These are phyloP conservation scores for Misgurnus mizolepis DNA, from an alignment of 2,113 vertebrate genomes.

Conservation along the genomic window DNA sequence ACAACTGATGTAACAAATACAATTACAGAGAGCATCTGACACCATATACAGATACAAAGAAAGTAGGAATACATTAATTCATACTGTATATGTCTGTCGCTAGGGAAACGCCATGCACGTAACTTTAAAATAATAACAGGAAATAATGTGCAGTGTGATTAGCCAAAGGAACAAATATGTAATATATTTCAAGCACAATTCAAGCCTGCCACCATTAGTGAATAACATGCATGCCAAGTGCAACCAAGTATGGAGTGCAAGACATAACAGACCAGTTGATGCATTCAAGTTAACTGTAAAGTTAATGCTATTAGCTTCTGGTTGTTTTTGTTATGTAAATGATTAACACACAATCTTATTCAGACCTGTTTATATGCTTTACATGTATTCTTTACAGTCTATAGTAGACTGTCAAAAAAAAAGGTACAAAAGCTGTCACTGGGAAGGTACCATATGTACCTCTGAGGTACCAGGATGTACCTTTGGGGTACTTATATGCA, in stretches of 20 bases:
- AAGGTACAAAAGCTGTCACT: too few species aligned
- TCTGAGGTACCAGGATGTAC: too few species aligned
- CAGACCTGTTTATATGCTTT: neutral
- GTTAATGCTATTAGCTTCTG: neutral
- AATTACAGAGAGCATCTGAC: neutral
- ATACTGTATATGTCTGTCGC: neutral
- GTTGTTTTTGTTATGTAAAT: neutral
- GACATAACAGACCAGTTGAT: neutral
- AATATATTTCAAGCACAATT: too few species aligned
- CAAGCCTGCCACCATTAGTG: neutral
- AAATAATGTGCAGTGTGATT: neutral
- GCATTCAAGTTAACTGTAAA: neutral
- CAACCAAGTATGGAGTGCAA: neutral
- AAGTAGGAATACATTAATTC: conserved; percentile 12
- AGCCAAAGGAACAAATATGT: too few species aligned
- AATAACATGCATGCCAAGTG: neutral
- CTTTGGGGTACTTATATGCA: too few species aligned
- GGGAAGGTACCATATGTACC: too few species aligned
- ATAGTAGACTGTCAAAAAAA: too few species aligned
- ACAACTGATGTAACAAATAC: conserved; percentile 1
- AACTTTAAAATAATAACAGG: neutral
- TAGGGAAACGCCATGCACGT: too few species aligned
- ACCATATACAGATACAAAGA: neutral
- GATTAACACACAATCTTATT: neutral
- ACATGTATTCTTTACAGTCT: neutral